Conservation (phyloP, 2,113 vertebrate genomes). For the Lepisosteus osseus region DNA sequence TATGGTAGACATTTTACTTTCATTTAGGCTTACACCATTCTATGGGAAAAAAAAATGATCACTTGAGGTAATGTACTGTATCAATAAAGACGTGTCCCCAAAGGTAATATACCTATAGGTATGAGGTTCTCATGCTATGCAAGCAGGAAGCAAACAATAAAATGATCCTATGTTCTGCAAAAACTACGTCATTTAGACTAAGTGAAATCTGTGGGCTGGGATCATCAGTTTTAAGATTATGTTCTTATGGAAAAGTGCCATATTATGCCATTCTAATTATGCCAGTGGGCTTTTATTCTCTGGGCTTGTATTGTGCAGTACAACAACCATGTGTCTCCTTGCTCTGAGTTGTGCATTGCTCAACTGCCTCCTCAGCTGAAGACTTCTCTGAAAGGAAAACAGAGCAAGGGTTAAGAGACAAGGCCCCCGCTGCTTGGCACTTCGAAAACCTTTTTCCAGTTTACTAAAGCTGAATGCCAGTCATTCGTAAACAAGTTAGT, state of each 20-base stretch:
- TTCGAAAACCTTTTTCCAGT: no score
- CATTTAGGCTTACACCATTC: no score
- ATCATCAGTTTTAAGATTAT: constrained; percentile 53
- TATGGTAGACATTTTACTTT: no score
- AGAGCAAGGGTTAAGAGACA: no score
- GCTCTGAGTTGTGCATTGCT: background rate
- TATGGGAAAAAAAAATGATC: no score
- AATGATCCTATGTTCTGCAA: background rate
- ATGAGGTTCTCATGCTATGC: background rate
- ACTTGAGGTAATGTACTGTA: no score
- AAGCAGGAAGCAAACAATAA: background rate
- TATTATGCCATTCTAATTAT: constrained; percentile 45
- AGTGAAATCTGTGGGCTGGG: constrained; percentile 44
- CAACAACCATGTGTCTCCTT: background rate
- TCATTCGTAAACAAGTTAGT: no score
- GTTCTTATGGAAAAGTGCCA: constrained; percentile 41
- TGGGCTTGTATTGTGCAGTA: constrained; percentile 12
- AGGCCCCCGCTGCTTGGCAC: no score
- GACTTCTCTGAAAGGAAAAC: no score
- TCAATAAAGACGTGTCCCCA: no score
- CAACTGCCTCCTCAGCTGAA: no score
- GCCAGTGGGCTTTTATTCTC: constrained; percentile 38
- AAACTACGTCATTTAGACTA: constrained; percentile 47
- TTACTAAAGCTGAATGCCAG: no score
- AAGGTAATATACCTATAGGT: background rate